Conservation (phyloP, 1,140 invertebrate species). For the Sitodiplosis mosellana region DNA sequence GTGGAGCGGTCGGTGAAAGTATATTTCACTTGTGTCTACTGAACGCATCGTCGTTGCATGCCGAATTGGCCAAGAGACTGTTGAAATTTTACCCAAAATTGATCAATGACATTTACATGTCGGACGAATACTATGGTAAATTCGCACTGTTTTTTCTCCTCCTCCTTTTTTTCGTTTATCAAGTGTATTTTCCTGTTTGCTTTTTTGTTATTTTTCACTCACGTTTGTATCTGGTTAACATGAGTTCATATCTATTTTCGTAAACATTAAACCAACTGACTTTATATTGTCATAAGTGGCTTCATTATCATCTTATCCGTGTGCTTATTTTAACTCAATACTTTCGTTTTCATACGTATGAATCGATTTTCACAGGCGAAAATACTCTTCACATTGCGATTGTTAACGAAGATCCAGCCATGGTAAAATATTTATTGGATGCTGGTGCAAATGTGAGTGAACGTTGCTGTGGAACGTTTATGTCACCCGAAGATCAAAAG, state of each 20-base stretch:
- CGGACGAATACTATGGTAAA: slow-evolving; percentile 91
- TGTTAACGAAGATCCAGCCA: slow-evolving; percentile 92
- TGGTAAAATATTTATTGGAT: slow-evolving; percentile 91
- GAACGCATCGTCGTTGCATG: slow-evolving; percentile 75
- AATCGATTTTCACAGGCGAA: slow-evolving; percentile 40
- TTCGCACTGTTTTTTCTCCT: no score
- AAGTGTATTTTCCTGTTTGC: no score
- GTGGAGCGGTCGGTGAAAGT: slow-evolving; percentile 90
- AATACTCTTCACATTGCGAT: slow-evolving; percentile 91
- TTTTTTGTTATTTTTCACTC: no score
- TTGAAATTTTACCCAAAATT: slow-evolving; percentile 84
- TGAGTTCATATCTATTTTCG: no score
- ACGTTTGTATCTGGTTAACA: no score
- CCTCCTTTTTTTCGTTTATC: no score
- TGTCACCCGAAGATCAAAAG: slow-evolving; percentile 96
- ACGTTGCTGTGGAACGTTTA: slow-evolving; percentile 85
- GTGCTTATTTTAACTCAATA: no score
- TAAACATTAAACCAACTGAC: no score
- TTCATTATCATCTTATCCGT: no score
- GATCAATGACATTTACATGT: slow-evolving; percentile 89
- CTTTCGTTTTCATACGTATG: neutral
- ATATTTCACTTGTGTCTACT: slow-evolving; percentile 85
- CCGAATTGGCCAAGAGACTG: slow-evolving; percentile 81
- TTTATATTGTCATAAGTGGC: no score
- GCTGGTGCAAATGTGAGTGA: slow-evolving; percentile 80